These are phyloP conservation scores for Pardosa pseudoannulata DNA, from an alignment of 2,888 invertebrate genomes.

Conservation along the genomic window DNA sequence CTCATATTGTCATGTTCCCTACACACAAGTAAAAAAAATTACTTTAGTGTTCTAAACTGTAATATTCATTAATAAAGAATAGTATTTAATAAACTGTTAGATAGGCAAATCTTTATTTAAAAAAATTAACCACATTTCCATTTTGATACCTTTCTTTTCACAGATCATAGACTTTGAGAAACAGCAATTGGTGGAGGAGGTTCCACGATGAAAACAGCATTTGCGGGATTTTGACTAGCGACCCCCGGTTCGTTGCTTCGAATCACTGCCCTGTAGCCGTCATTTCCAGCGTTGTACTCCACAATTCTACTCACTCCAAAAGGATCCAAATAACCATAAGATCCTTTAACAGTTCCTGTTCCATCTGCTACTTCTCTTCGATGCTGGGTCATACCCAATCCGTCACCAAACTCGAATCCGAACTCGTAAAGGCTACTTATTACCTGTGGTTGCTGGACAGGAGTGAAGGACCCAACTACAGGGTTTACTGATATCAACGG, in stretches of 20 bases:
- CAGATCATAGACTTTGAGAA: not conserved
- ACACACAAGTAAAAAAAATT: too few relatives aligned
- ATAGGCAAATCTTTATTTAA: too few relatives aligned
- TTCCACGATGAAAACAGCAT: constrained; percentile 20
- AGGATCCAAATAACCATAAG: constrained; percentile 45
- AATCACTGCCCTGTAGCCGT: constrained; percentile 45
- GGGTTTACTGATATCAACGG: too few relatives aligned
- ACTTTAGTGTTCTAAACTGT: too few relatives aligned
- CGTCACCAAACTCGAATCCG: not conserved
- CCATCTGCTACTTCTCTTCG: constrained; percentile 18
- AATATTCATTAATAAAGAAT: too few relatives aligned
- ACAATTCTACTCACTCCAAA: constrained; percentile 34
- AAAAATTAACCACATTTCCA: too few relatives aligned
- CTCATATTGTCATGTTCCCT: too few relatives aligned
- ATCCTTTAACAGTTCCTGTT: constrained; percentile 29
- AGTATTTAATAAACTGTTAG: too few relatives aligned
- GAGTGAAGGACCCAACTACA: too few relatives aligned
- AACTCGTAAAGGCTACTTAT: not conserved
- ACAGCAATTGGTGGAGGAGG: constrained; percentile 26
- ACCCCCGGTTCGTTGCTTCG: constrained; percentile 50
- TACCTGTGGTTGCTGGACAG: too few relatives aligned
- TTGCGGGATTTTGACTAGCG: constrained; percentile 11
- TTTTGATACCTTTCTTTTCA: not conserved
- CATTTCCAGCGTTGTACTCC: constrained; percentile 38
- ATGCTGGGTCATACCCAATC: constrained; percentile 39